Percentiles rank a stretch among this genome's conserved stretches.
These are phyloP conservation scores for Forbesichthys papilliferus DNA, from an alignment of 2,113 vertebrate genomes.

Conservation along the genomic window DNA sequence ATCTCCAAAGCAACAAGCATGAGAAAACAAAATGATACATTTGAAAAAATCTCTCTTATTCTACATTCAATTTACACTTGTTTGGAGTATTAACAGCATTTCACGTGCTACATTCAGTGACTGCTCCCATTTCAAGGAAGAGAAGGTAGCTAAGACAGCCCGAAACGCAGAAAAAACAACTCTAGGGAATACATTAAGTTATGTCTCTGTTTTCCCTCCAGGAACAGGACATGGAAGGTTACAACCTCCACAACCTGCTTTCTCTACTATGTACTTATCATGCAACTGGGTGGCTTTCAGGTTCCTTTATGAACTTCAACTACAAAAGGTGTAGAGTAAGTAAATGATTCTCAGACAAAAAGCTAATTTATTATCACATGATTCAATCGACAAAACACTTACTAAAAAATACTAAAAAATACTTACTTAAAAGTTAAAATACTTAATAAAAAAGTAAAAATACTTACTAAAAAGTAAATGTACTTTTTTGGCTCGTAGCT, in stretches of 20 bases:
- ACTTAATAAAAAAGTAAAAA: too few relatives aligned
- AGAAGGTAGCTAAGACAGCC: constrained; percentile 60
- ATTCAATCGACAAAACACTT: constrained; percentile 52
- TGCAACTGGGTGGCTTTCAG: constrained; percentile 32
- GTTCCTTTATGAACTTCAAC: constrained; percentile 31
- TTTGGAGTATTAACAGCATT: constrained; percentile 12
- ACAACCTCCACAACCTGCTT: constrained; percentile 5
- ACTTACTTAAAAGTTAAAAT: too few relatives aligned
- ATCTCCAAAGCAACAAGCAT: too few relatives aligned
- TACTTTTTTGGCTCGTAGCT: constrained; percentile 50
- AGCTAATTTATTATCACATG: constrained; percentile 45
- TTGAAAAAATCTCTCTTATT: too few relatives aligned
- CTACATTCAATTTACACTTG: too few relatives aligned
- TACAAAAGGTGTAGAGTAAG: constrained; percentile 16
- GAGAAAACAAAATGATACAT: too few relatives aligned
- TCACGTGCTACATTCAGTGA: constrained; percentile 48
- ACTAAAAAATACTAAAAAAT: too few relatives aligned
- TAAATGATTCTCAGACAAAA: constrained; percentile 27
- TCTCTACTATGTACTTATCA: constrained; percentile 42
- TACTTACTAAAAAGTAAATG: constrained; percentile 35
- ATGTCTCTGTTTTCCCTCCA: constrained; percentile 54
- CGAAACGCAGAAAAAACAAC: constrained; percentile 54
- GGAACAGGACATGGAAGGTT: constrained; percentile 60
- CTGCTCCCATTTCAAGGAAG: constrained; percentile 33
- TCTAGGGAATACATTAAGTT: constrained; percentile 63